Conservation (phyloP, 2,797 vertebrate species). For the Tokudaia tokunoshimensis region DNA sequence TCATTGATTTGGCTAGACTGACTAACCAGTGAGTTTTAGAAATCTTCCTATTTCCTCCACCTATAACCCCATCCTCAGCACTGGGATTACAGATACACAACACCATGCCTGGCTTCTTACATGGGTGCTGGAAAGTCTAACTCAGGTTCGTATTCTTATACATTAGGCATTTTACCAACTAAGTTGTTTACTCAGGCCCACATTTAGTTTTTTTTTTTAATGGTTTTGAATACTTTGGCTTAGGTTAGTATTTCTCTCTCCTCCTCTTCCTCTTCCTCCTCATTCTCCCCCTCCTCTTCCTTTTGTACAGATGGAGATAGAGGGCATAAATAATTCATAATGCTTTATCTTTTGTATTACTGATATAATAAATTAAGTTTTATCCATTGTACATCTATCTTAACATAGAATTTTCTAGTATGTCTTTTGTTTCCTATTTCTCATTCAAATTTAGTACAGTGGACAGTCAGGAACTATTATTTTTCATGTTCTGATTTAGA, state of each 20-base stretch:
- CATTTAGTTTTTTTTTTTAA: background rate
- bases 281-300: background rate
- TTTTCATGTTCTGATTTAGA: slow-evolving; percentile 69
- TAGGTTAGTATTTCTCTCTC: slow-evolving; percentile 38
- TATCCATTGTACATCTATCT: slow-evolving; percentile 23
- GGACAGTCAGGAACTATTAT: background rate
- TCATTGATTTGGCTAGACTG: background rate
- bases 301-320: background rate
- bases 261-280: background rate
- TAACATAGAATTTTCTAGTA: slow-evolving; percentile 50
- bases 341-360: slow-evolving; percentile 54
- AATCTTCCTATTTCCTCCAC: background rate
- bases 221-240: slow-evolving; percentile 33
- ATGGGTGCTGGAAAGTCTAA: background rate
- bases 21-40: background rate
- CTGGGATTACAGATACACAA: background rate
- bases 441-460: background rate
- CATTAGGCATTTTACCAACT: background rate
- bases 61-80: background rate
- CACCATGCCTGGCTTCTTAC: background rate
- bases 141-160: background rate
- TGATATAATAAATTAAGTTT: slow-evolving; percentile 47
- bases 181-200: background rate
- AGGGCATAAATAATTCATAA: background rate
- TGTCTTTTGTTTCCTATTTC: slow-evolving; percentile 25